Base-by-base conservation (phyloP, 2,113 vertebrate genomes). In the Pollimyrus isidori region DNA sequence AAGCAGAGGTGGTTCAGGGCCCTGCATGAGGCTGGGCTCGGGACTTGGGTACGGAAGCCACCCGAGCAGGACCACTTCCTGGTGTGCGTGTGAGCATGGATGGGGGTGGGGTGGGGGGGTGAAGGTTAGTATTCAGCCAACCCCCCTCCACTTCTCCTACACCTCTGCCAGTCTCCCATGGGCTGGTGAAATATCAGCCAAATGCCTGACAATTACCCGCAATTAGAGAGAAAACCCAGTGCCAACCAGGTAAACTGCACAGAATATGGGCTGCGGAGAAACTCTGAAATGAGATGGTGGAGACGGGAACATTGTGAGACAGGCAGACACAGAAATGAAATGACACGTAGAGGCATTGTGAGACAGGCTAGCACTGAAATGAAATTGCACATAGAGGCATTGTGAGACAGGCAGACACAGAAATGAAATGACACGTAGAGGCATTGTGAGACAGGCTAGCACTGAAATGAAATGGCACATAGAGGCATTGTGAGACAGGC, bases 21-120 rank as follows among this genome's bases (percentile, higher is more conserved):
- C 0, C 97, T 99, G 93, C 97, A 97, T 94, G 98, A 96, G 93
- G 95, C 96, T 0, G 98, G 98, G 73, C 95, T 99, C 90, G 98
- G 98, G 69, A 98, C 96, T 89, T 99, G 98, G 98, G 97, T 99
- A 92, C 96, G 95, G 94, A 99, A 99, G 88, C 98, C 98, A 0
- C 97, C 97, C 0, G 98, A 99, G 95, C 98, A 99, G 95, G 98
- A 99, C 88, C 98, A 98, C 93, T 99, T 99, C 93, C 94, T 97
- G 92, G 95, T 97, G 88, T 93, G 94, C 76, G 93, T 94, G 89
- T 98, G 94, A 97, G 53, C 87, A 4, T 11, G 13, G 26, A 35
- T 13, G 7, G 45, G 7, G 45, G n/a, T 2, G 23, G 21, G 69
- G 26, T 15, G 7, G 4, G 45, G n/a, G 88, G 19, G 45, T 15